Evolutionary conservation across 1,140 invertebrate genomes (phyloP).

Genomic region (Whitmania pigra): DNA sequence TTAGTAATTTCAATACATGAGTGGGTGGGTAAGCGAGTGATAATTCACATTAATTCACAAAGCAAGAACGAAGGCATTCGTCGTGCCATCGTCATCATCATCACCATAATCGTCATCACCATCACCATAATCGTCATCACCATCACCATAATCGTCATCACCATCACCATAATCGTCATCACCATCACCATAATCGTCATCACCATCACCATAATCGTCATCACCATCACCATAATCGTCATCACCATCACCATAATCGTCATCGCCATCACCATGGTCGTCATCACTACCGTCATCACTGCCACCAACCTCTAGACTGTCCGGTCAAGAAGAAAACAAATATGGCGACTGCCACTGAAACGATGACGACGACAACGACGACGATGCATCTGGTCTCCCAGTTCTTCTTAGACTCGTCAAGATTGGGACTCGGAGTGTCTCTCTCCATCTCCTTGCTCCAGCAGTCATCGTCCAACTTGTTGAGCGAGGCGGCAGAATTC

Average conservation of each 20-base stretch:
- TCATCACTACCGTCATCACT: conserved; percentile 10
- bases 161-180: conserved; percentile 23
- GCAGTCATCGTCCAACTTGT: not conserved
- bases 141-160: conserved; percentile 38
- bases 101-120: conserved; percentile 21
- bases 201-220: conserved; percentile 24
- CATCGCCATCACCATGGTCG: conserved; percentile 21
- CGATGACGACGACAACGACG: not conserved
- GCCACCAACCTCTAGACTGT: not conserved
- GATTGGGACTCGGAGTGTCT: conserved; percentile 1
- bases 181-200: conserved; percentile 38
- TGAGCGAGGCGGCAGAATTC: not conserved
- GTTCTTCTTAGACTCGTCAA: not conserved
- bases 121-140: not conserved
- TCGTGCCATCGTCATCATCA: conserved; percentile 22
- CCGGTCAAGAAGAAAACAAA: conserved; percentile 1
- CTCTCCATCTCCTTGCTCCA: conserved; percentile 5
- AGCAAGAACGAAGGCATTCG: too few relatives aligned
- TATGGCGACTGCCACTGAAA: not conserved
- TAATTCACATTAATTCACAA: too few relatives aligned
- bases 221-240: too few relatives aligned
- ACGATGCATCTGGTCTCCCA: not conserved
- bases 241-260: conserved; percentile 38
- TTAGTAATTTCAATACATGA: too few relatives aligned
- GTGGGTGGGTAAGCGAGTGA: too few relatives aligned